Conservation (phyloP, 2,797 vertebrate genomes). For the Heliangelus exortis region DNA sequence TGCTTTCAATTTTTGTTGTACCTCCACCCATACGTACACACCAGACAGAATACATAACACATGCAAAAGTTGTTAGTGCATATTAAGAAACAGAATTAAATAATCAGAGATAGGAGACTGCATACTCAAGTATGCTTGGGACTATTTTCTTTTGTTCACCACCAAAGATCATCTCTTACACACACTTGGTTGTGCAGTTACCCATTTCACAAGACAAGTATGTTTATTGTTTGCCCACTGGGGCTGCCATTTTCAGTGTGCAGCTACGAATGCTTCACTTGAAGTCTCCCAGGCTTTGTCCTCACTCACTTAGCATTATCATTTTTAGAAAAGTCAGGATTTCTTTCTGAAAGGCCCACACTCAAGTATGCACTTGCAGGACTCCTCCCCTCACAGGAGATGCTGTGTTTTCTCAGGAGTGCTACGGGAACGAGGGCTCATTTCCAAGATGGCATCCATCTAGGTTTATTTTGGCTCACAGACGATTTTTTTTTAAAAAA, state of each 20-base stretch:
- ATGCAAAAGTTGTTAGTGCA: accelerated
- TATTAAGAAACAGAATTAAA: neutral
- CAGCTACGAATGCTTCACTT: neutral
- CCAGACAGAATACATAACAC: accelerated
- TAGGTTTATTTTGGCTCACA: neutral
- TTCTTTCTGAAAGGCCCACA: neutral
- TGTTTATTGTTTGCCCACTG: neutral
- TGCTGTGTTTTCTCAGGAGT: neutral
- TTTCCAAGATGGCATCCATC: slow-evolving; percentile 37
- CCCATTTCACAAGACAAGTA: neutral
- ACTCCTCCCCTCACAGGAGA: neutral
- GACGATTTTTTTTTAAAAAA: neutral
- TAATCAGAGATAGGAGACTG: accelerated
- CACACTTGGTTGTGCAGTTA: accelerated
- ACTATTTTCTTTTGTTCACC: neutral
- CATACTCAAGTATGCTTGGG: too few species aligned
- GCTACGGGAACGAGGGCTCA: neutral
- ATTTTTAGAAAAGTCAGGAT: neutral
- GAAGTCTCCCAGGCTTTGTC: neutral
- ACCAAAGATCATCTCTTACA: accelerated
- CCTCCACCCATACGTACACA: accelerated
- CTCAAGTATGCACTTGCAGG: accelerated
- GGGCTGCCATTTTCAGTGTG: neutral
- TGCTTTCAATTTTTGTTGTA: neutral
- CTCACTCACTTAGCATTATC: neutral